phyloP scores from a whole-genome alignment of 1,140 invertebrate species.

The Drosophila pseudoananassae region DNA sequence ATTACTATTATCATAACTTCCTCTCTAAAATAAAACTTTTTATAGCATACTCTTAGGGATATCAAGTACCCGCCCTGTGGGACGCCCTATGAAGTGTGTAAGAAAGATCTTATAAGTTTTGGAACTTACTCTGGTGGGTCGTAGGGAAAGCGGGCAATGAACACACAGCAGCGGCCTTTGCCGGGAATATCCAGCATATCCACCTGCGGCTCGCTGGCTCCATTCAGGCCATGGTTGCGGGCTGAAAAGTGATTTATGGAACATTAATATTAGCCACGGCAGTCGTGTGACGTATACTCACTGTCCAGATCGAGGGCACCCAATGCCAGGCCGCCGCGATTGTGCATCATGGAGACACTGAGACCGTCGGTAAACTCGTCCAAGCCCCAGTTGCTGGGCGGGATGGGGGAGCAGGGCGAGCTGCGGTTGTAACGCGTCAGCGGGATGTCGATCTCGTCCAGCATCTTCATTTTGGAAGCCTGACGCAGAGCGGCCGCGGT shows the following conservation, averaged over 20 bases:
- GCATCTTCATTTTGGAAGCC: conserved; percentile 87
- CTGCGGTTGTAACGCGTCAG: conserved; percentile 86
- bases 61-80: background rate
- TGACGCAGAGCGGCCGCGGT: conserved; percentile 87
- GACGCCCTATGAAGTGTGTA: background rate
- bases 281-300: conserved; percentile 64
- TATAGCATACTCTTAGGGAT: background rate
- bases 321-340: conserved; percentile 85
- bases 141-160: conserved; percentile 97
- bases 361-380: conserved; percentile 88
- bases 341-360: conserved; percentile 86
- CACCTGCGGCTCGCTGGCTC: conserved; percentile 86
- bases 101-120: background rate
- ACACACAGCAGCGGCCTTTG: conserved; percentile 96
- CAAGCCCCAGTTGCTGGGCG: conserved; percentile 85
- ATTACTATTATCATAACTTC: too few species aligned
- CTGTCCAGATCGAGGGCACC: conserved; percentile 86
- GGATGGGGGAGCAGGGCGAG: conserved; percentile 87
- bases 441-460: conserved; percentile 88
- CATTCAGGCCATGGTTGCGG: conserved; percentile 75
- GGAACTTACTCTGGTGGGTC: conserved; percentile 91
- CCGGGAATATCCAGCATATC: conserved; percentile 97
- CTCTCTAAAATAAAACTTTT: background rate
- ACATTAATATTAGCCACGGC: background rate
- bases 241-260: conserved; percentile 22